Evolutionary conservation across 2,797 vertebrate species (phyloP).

Genomic region (Crypturellus tataupa): DNA sequence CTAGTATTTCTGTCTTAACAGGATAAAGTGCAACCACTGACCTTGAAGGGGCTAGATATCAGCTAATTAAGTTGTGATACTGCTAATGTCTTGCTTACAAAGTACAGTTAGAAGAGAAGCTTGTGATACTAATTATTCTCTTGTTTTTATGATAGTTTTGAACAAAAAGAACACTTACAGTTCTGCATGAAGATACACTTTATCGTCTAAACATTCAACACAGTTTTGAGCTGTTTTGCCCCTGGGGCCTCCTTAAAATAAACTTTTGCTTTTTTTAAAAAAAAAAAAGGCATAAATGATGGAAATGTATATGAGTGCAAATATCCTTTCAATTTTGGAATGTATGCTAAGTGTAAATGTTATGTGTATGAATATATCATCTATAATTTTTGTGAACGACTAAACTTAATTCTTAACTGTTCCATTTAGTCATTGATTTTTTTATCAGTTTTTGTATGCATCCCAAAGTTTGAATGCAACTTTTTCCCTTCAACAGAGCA

Average conservation of each 20-base stretch:
- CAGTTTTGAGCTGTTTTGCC: not conserved
- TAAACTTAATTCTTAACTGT: not conserved
- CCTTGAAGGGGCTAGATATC: not conserved
- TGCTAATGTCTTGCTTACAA: not conserved
- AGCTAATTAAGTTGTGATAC: not conserved
- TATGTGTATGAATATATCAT: not conserved
- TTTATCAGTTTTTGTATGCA: not conserved
- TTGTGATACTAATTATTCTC: not conserved
- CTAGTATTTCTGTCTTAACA: not conserved
- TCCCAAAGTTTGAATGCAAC: not conserved
- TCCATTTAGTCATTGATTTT: not conserved
- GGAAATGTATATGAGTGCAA: not conserved
- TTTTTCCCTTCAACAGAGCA: not conserved
- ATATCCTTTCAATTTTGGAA: not conserved
- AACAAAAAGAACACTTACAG: not conserved
- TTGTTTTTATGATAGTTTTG: not conserved
- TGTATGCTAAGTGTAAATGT: not conserved
- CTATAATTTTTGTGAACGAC: not conserved
- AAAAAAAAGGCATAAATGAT: not conserved
- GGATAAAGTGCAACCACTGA: not conserved
- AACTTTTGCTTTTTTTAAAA: not conserved
- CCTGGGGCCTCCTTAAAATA: not conserved
- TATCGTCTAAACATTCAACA: not conserved
- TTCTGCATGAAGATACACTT: not conserved
- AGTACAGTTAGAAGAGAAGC: not conserved